Evolutionary conservation across 2,888 invertebrate genomes (phyloP).

Genomic region (Thera obeliscata): DNA sequence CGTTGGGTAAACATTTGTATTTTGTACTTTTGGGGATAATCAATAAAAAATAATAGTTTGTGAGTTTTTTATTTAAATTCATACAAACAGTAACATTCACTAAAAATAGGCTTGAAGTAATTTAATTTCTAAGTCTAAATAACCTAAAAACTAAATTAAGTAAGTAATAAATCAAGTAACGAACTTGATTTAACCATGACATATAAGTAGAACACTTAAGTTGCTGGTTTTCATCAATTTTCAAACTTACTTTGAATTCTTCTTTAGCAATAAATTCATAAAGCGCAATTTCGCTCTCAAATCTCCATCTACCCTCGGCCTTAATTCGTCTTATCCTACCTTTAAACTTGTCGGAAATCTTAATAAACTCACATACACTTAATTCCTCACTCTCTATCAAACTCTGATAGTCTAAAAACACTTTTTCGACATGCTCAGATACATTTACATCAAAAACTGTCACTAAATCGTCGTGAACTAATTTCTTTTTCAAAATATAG

Average conservation of each 20-base stretch:
- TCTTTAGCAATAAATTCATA: not conserved
- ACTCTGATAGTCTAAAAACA: not conserved
- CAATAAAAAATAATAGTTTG: too few relatives aligned
- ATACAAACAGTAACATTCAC: too few relatives aligned
- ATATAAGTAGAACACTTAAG: not conserved
- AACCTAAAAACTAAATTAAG: too few relatives aligned
- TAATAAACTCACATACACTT: not conserved
- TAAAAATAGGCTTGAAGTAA: too few relatives aligned
- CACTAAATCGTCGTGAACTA: not conserved
- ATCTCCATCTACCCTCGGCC: not conserved
- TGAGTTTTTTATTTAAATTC: too few relatives aligned
- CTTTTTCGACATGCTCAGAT: not conserved
- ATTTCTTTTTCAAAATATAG: not conserved
- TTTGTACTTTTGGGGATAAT: too few relatives aligned
- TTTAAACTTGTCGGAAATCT: not conserved
- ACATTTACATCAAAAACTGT: not conserved
- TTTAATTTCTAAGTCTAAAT: too few relatives aligned
- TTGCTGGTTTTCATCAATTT: not conserved
- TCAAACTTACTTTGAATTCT: not conserved
- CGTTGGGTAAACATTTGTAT: too few relatives aligned
- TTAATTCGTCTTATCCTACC: not conserved
- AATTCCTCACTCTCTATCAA: not conserved
- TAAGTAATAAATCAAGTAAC: too few relatives aligned
- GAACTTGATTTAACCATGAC: too few relatives aligned
- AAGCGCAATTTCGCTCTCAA: not conserved